Conservation (phyloP, 2,888 invertebrate genomes). For the Caenorhabditis wallacei region DNA sequence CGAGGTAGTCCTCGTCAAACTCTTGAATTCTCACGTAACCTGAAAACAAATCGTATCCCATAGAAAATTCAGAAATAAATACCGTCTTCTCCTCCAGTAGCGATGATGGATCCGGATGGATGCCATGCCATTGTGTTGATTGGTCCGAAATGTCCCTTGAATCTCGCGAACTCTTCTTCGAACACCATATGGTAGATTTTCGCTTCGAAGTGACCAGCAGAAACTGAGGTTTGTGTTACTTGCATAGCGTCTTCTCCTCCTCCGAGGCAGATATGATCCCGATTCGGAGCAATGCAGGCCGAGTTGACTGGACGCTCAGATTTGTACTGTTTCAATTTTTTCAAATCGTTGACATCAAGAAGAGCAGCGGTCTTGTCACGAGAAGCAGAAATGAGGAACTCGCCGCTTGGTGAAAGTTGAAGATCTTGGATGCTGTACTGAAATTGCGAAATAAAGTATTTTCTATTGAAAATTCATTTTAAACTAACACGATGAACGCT, state of each 20-base stretch:
- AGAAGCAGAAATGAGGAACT: slow-evolving; percentile 94
- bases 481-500: slow-evolving; percentile 68
- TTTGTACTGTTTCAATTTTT: slow-evolving; percentile 94
- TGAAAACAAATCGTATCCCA: slow-evolving; percentile 5
- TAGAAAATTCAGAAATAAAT: slow-evolving; percentile 85
- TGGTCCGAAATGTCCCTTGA: slow-evolving; percentile 99
- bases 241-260: slow-evolving; percentile 99
- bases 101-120: slow-evolving; percentile 95
- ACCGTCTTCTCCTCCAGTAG: slow-evolving; percentile 99
- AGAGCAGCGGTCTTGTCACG: slow-evolving; percentile 95
- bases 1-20: slow-evolving; percentile 97
- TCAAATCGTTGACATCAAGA: slow-evolving; percentile 90
- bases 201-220: slow-evolving; percentile 97
- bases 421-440: slow-evolving; percentile 92
- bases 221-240: slow-evolving; percentile 92
- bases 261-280: slow-evolving; percentile 95
- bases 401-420: slow-evolving; percentile 89
- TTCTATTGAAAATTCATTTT: background rate
- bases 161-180: slow-evolving; percentile 96
- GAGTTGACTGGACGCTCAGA: slow-evolving; percentile 97
- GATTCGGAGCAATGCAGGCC: slow-evolving; percentile 95
- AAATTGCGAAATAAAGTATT: slow-evolving; percentile 2
- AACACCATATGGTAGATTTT: slow-evolving; percentile 95
- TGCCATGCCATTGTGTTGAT: slow-evolving; percentile 99
- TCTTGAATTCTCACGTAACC: slow-evolving; percentile 97